Evolutionary conservation across 2,797 vertebrate genomes (phyloP), one percentile per base, ranked within the genome.

Genomic region (Antennarius maculatus): DNA sequence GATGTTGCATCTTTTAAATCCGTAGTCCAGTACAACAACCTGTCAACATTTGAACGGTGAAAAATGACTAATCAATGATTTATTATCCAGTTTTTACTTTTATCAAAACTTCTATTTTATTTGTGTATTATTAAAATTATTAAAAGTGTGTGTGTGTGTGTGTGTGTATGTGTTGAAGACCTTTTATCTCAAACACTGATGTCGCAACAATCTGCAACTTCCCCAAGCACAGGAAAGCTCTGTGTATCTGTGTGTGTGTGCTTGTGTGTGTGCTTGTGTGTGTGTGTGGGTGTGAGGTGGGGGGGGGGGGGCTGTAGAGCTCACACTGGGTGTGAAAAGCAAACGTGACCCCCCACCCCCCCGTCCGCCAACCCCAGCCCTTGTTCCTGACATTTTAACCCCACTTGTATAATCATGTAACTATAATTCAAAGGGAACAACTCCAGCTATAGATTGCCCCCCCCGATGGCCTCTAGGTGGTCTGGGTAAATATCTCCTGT

Each of bases 201-300:
- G 86, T 88, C 51, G 76, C 86, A 90, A 88, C 52, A 16, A 86
- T 73, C 67, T 81, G 85, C 73, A 85, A 88, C 83, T 88, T 90
- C 86, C 79, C 73, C 59, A 49, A 7, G 9, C 65, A 77, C 70
- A 74, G 79, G 77, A 77, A 86, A 77, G 61, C 67, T 49, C 17
- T 56, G 63, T 66, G 27, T 64, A 23, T 27, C 29, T 7, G 15
- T 51, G 34, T 23, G 43, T 47, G 8, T 57, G 23, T 23, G 23
- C 2, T 1, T 23, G 23, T 23, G 23, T 23, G 23, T 23, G 23
- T 23, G 23, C 2, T 1, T 23, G 23, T 23, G 23, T 23, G 23
- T 23, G 23, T 23, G 23, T 23, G 23, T 23, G 23, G 1, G 23
- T 23, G 23, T 23, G 23, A 2, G 23, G 23, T 23, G n/a, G n/a